phyloP scores from a whole-genome alignment of 1,140 invertebrate species.

The Drosophila parvula region DNA sequence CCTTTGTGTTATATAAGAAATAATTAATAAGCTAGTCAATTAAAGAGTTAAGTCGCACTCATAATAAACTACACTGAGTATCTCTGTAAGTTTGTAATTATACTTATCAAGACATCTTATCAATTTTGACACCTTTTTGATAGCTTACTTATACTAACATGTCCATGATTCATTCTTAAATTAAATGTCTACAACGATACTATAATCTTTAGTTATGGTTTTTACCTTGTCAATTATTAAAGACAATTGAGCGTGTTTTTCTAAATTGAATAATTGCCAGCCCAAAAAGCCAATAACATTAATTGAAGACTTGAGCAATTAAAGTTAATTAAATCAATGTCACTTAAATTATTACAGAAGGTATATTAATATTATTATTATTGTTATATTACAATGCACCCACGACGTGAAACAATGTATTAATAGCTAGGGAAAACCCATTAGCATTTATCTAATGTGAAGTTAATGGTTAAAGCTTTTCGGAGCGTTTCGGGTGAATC shows the following conservation, averaged over 20 bases:
- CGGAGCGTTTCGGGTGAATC: slow-evolving; percentile 8
- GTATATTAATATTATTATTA: background rate
- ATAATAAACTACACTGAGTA: background rate
- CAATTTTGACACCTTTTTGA: background rate
- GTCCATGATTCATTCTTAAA: background rate
- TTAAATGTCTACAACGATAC: background rate
- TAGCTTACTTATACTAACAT: background rate
- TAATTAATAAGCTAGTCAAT: background rate
- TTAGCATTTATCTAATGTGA: slow-evolving; percentile 9
- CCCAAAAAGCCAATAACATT: background rate
- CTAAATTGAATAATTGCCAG: slow-evolving; percentile 1
- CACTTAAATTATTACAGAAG: background rate
- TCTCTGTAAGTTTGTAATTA: background rate
- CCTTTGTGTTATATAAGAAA: too few relatives aligned
- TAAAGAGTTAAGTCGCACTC: background rate
- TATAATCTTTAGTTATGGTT: slow-evolving; percentile 1
- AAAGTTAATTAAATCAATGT: slow-evolving; percentile 10
- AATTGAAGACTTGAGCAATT: background rate
- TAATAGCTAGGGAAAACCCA: background rate
- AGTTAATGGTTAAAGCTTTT: slow-evolving; percentile 2
- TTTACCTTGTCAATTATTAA: slow-evolving; percentile 5
- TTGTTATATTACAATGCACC: background rate
- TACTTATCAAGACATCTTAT: slow-evolving; percentile 4
- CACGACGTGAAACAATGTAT: background rate
- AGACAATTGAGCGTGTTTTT: slow-evolving; percentile 8